Conservation (phyloP, 2,113 vertebrate genomes). For the Mesocricetus auratus region DNA sequence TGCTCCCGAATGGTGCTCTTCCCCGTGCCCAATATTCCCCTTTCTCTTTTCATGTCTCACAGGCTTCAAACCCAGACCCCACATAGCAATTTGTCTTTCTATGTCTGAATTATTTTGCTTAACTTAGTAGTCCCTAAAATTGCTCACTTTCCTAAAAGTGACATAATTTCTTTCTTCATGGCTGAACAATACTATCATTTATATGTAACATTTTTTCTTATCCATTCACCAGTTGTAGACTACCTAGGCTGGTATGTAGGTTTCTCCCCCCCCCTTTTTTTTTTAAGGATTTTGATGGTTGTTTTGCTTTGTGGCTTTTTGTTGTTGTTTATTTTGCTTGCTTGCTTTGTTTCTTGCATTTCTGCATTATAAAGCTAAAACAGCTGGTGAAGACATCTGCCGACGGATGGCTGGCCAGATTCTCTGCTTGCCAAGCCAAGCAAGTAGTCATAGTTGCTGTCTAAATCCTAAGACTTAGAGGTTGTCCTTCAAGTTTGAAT, state of each 20-base stretch:
- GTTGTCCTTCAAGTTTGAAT: background rate
- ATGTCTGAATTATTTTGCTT: background rate
- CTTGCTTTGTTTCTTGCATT: background rate
- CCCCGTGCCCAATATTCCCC: too few relatives aligned
- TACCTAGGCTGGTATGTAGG: background rate
- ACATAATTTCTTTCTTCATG: background rate
- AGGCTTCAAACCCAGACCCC: background rate
- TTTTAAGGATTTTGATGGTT: background rate
- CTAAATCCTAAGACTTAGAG: background rate
- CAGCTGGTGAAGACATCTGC: background rate
- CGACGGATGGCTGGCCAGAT: rapidly evolving
- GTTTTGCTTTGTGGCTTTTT: background rate
- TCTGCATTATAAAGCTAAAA: rapidly evolving
- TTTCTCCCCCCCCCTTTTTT: background rate
- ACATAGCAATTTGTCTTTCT: background rate
- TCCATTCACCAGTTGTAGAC: background rate
- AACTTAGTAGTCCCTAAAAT: background rate
- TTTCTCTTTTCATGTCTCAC: too few relatives aligned
- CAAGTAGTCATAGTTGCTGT: too few relatives aligned
- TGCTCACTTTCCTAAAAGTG: background rate
- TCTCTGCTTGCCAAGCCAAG: background rate
- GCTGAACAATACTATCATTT: background rate
- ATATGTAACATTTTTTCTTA: background rate
- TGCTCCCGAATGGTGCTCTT: background rate
- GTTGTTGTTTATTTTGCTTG: background rate